Percentiles rank a stretch among this genome's conserved stretches.
Conservation (phyloP, 2,797 vertebrate genomes). For the Urocyon cinereoargenteus region DNA sequence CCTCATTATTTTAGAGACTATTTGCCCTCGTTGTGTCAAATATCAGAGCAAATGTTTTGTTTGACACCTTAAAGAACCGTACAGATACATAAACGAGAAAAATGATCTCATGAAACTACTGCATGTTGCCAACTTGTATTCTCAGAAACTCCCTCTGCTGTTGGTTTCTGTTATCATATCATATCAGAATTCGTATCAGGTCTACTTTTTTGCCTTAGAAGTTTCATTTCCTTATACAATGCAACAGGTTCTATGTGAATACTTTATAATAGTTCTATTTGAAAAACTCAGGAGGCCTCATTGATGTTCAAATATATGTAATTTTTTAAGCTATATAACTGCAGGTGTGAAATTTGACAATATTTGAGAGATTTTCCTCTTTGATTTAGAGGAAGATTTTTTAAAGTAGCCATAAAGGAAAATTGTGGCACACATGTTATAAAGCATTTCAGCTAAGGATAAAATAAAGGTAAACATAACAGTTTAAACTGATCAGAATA, state of each 20-base stretch:
- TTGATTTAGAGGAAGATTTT: conserved; percentile 33
- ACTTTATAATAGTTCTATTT: background rate
- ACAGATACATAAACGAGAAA: background rate
- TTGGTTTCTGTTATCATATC: background rate
- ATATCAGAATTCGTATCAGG: conserved; percentile 9
- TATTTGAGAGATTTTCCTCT: background rate
- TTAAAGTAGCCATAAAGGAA: conserved; percentile 1
- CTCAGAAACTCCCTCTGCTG: conserved; percentile 19
- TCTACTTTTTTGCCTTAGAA: background rate
- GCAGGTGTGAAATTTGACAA: conserved; percentile 30
- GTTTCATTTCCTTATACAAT: background rate
- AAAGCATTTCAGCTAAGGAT: background rate
- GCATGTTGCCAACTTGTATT: background rate
- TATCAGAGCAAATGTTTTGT: conserved; percentile 30
- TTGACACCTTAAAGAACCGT: background rate
- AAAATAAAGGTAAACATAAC: background rate
- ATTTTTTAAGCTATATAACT: background rate
- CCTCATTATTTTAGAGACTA: background rate
- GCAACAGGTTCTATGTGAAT: background rate
- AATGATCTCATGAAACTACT: background rate
- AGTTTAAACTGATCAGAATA: background rate
- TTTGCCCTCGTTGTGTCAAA: background rate
- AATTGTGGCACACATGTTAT: background rate
- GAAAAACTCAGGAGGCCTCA: background rate
- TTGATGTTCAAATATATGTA: background rate